These are phyloP conservation scores for Nasonia vitripennis DNA, from an alignment of 1,140 invertebrate genomes.

Conservation along the genomic window DNA sequence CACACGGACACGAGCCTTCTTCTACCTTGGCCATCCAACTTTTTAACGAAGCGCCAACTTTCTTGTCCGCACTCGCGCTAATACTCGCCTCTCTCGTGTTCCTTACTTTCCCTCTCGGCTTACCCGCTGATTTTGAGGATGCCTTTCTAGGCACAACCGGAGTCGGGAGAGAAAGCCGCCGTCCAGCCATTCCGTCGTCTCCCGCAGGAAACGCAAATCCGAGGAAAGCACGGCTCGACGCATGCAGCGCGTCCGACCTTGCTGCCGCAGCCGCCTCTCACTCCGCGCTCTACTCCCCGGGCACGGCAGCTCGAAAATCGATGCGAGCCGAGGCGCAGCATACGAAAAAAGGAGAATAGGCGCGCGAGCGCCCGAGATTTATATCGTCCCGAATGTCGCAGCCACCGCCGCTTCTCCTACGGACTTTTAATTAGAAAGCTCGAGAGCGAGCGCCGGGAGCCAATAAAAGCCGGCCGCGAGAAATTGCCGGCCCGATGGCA, in stretches of 20 bases:
- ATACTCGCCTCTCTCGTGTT: conserved; percentile 18
- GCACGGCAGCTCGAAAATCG: conserved; percentile 47
- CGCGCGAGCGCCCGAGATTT: conserved; percentile 32
- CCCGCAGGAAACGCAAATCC: conserved; percentile 33
- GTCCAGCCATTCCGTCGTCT: too few relatives aligned
- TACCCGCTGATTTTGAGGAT: conserved; percentile 16
- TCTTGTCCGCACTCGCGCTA: conserved; percentile 4
- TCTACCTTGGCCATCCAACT: conserved; percentile 19
- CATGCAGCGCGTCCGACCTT: not conserved
- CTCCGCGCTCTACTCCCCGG: not conserved
- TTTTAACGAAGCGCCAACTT: conserved; percentile 43
- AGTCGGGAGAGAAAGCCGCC: too few relatives aligned
- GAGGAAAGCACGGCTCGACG: too few relatives aligned
- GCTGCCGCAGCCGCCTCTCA: not conserved
- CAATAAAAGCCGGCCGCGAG: conserved; percentile 43
- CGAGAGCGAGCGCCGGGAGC: not conserved
- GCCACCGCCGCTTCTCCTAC: conserved; percentile 24
- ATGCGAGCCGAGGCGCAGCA: conserved; percentile 9
- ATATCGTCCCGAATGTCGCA: conserved; percentile 40
- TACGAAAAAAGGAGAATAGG: conserved; percentile 16
- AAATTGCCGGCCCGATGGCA: too few relatives aligned
- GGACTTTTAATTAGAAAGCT: conserved; percentile 52
- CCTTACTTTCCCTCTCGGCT: conserved; percentile 49
- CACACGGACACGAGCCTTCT: conserved; percentile 1
- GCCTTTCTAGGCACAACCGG: too few relatives aligned